Percentiles rank a stretch among this genome's conserved stretches.
These are phyloP conservation scores for Melospiza melodia DNA, from an alignment of 2,113 vertebrate species.

Conservation along the genomic window DNA sequence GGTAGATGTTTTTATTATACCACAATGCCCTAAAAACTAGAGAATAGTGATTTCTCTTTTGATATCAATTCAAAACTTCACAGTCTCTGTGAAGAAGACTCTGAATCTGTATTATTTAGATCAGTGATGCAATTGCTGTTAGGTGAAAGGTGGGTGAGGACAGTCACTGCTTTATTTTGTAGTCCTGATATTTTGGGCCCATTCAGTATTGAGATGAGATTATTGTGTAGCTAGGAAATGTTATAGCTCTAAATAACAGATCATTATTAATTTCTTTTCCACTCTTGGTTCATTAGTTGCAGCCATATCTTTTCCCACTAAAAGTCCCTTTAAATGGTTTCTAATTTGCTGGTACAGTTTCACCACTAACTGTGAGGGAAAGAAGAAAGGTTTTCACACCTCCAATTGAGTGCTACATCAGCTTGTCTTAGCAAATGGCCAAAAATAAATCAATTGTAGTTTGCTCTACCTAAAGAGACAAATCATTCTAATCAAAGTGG, in stretches of 20 bases:
- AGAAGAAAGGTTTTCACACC: neutral
- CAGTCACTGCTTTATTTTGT: neutral
- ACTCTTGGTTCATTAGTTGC: neutral
- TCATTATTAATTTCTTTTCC: neutral
- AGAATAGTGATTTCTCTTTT: neutral
- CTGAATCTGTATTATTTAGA: neutral
- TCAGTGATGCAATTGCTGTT: neutral
- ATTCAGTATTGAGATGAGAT: neutral
- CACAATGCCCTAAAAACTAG: neutral
- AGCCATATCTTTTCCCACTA: neutral
- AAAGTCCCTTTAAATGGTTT: slow-evolving; percentile 23
- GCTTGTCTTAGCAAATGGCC: slow-evolving; percentile 33
- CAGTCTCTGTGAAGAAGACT: neutral
- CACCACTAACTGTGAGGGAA: neutral
- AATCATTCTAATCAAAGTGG: slow-evolving; percentile 47
- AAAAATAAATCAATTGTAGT: slow-evolving; percentile 41
- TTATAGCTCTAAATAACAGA: neutral
- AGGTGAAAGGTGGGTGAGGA: neutral
- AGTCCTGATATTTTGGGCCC: neutral
- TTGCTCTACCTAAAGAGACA: slow-evolving; percentile 28
- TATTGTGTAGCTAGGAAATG: neutral
- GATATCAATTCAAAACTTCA: neutral
- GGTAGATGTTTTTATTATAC: neutral
- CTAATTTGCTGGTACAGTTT: slow-evolving; percentile 32
- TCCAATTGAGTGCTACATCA: slow-evolving; percentile 22